phyloP scores from a whole-genome alignment of 2,113 vertebrate species.

The Capra hircus region DNA sequence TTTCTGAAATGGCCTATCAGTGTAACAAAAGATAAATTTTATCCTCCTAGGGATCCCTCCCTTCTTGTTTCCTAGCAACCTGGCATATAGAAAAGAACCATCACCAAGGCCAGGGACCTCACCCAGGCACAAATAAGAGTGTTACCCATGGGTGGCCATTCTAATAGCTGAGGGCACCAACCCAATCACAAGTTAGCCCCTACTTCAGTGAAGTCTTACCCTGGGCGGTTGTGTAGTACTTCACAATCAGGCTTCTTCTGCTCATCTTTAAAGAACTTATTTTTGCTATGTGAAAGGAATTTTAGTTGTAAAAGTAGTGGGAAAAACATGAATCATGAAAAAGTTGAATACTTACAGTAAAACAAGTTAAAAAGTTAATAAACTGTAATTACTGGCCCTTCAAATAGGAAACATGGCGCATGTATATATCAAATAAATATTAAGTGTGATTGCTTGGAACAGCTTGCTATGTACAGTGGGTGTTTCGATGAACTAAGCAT shows the following conservation, averaged over 20 bases:
- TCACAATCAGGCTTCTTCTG: not conserved
- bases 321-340: not conserved
- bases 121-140: not conserved
- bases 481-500: not conserved
- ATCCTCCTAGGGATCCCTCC: not conserved
- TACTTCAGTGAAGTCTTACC: not conserved
- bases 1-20: not conserved
- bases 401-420: not conserved
- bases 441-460: not conserved
- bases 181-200: not conserved
- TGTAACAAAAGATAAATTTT: not conserved
- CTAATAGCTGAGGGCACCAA: not conserved
- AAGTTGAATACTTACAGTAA: not conserved
- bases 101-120: not conserved
- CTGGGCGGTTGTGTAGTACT: not conserved
- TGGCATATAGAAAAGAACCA: not conserved
- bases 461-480: not conserved
- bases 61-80: slow-evolving; percentile 11
- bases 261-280: not conserved
- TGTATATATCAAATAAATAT: not conserved
- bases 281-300: not conserved
- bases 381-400: not conserved
- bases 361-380: not conserved
- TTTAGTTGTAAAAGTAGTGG: not conserved
- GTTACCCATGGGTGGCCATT: not conserved